Evolutionary conservation across 2,113 vertebrate species (phyloP).

Genomic region (Gracilinanus agilis): DNA sequence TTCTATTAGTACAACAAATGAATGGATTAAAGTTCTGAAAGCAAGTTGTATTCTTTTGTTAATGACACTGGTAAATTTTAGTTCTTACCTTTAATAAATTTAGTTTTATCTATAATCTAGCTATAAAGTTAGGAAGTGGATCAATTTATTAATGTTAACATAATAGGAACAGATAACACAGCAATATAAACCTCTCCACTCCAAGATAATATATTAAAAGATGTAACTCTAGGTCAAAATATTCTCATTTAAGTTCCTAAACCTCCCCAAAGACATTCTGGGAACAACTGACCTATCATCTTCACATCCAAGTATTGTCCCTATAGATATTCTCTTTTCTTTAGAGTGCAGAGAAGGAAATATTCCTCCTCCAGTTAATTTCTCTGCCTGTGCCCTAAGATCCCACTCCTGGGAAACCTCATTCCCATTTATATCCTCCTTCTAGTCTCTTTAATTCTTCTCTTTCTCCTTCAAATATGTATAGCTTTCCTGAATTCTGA

Average conservation of each 20-base stretch:
- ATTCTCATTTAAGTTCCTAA: neutral
- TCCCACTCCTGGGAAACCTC: neutral
- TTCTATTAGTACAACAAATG: constrained; percentile 4
- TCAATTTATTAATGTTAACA: neutral
- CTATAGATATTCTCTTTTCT: neutral
- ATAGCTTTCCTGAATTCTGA: neutral
- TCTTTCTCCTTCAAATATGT: neutral
- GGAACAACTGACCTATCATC: neutral
- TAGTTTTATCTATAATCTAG: neutral
- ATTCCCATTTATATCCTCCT: neutral
- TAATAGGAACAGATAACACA: neutral
- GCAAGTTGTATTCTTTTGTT: constrained; percentile 10
- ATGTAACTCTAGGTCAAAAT: neutral
- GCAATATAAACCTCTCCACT: neutral
- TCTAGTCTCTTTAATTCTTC: neutral
- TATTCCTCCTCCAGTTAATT: neutral
- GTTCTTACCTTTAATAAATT: neutral
- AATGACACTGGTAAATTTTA: neutral
- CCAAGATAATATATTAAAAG: neutral
- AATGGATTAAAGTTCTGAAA: constrained; percentile 46
- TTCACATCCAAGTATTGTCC: neutral
- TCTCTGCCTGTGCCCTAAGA: neutral
- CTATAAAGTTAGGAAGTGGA: neutral
- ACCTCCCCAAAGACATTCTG: neutral
- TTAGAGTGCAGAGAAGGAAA: neutral